phyloP scores from a whole-genome alignment of 2,797 vertebrate species.

The Pangasius macronema region DNA sequence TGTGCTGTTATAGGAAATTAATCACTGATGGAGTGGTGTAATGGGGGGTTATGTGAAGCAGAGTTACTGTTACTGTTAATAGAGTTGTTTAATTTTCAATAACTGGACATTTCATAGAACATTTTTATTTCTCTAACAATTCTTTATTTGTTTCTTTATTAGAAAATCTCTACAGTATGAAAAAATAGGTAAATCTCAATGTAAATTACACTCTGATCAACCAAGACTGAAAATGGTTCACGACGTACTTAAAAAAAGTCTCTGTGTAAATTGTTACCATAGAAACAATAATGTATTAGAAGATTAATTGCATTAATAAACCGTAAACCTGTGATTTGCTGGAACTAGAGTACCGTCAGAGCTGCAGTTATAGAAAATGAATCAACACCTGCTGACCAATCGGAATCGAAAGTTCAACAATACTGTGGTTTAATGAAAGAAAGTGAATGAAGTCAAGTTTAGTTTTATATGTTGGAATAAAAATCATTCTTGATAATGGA shows the following conservation, averaged over 20 bases:
- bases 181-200: too few relatives aligned
- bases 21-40: not conserved
- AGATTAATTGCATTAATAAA: not conserved
- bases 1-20: too few relatives aligned
- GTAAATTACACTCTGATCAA: too few relatives aligned
- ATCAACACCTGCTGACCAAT: not conserved
- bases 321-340: not conserved
- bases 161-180: too few relatives aligned
- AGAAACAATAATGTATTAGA: not conserved
- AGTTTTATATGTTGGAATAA: not conserved
- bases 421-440: not conserved
- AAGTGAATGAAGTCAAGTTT: not conserved
- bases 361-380: not conserved
- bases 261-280: too few relatives aligned
- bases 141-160: not conserved
- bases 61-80: not conserved
- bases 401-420: not conserved
- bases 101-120: not conserved
- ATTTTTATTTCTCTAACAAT: not conserved
- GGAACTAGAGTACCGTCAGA: not conserved
- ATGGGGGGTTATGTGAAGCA: not conserved
- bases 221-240: too few relatives aligned
- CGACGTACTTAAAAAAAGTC: not conserved
- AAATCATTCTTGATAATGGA: not conserved
- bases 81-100: not conserved